Evolutionary conservation across 1,140 invertebrate genomes (phyloP), one percentile per base, ranked within the genome.

Genomic region (Drosophila littoralis): DNA sequence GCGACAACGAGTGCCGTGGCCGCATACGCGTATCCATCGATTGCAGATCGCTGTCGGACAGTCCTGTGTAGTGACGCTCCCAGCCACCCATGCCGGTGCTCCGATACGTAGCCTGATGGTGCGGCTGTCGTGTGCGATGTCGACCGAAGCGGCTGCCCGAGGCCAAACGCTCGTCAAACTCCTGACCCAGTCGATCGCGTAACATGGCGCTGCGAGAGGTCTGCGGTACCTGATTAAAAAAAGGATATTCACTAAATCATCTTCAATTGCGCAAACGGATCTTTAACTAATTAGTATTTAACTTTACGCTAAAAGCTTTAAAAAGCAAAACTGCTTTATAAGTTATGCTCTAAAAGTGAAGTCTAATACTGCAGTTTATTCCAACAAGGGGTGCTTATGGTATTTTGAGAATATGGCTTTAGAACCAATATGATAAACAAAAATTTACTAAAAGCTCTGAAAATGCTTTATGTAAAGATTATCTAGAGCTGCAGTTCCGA

Each of bases 1-100:
- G 95, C 52, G 95, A 96, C 10, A 95, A 84, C 28, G 93, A 93
- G 36, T 92, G 89, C 22, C 94, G 93, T 17, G 93, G 91, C 69
- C 93, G 93, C 81, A 94, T 92, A 76, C 94, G 91, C 48, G 94
- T 90, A 72, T 93, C 89, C 86, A 94, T 92, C 61, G 93, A 93
- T 75, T 94, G 94, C 71, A 97, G 93, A 93, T 97, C 96, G 75
- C 96, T 96, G 92, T 97, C 96, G 72, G 96, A 97, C 32, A 97
- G 93, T 13, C 96, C 96, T 51, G 95, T 96, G 81, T 96, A 96
- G 79, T 96, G 95, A 50, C 95, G 94, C 91, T 96, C 96, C 96
- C 96, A 96, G 64, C 96, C 94, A 82, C 94, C 94, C 81, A 93
- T 93, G 13, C 94, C 94, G 59, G 95, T 95, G 92, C 95, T 96